Evolutionary conservation across 2,888 invertebrate species (phyloP), one percentile per base, ranked within the genome.

Genomic region (Argyresthia goedartella): DNA sequence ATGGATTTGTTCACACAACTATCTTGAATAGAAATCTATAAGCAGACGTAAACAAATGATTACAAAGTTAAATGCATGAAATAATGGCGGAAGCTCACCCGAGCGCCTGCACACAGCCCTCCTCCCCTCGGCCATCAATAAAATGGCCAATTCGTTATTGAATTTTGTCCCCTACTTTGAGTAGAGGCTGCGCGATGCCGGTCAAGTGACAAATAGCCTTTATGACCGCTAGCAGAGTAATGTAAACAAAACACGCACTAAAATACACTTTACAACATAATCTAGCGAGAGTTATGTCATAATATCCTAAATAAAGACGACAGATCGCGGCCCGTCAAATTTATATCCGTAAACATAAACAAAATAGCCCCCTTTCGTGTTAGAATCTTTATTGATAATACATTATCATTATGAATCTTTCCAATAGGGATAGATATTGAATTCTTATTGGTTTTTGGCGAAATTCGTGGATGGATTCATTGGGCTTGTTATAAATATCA

Each of bases 111-210:
- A 76, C 81, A 85, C 84, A 82, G 71, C 78, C 80, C 80, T 76
- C 80, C 25, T 25, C 84, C 71, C 71, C 81, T 84, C 81, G 69
- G 78, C 79, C 84, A 84, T 87, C 86, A 84, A 87, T 87, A 87
- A 87, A 87, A 87, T 87, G 87, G 86, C 87, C 84, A 87, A 85
- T 81, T 85, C 85, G 78, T 77, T 86, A 85, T 84, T 82, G 86
- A 82, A 84, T 85, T 86, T 85, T 82, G 77, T 81, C 71, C 71
- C 69, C 69, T 81, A 82, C 76, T 78, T 78, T 74, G 69, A 69
- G 64, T 69, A 65, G 77, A 78, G 73, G 84, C 76, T 82, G 81
- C 81, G 81, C 80, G 80, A 74, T 73, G 85, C 58, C 84, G 84
- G 84, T 79, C 76, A 76, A 73, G 77, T 75, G 70, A 69, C 65